Evolutionary conservation across 2,888 invertebrate genomes (phyloP), one percentile per base, ranked within the genome.

Genomic region (Hypena proboscidalis): DNA sequence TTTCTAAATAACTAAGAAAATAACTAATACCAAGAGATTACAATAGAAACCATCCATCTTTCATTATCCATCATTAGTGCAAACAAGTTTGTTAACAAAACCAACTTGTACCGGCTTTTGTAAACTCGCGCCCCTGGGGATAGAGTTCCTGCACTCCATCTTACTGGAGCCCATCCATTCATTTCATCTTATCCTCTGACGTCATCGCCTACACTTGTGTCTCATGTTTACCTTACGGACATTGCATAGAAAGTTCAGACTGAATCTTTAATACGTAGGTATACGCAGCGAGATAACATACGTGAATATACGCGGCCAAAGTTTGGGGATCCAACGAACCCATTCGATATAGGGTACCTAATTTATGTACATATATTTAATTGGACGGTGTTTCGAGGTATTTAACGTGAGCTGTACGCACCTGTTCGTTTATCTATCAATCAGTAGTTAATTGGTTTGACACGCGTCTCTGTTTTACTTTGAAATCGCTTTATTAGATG

Each of bases 121-220:
- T 70, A 53, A 74, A 64, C 70, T 67, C 47, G n/a, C n/a, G 59
- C 79, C 75, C 74, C 44, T 63, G 75, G 81, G 83, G 64, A 84
- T 83, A 75, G 75, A 77, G 75, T 83, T 83, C 70, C 77, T 67
- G 61, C 77, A 74, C 77, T 83, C 80, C 74, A 81, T 82, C 82
- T 82, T 77, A 77, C 65, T 69, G 61, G 55, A 65, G 63, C 57
- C 74, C 70, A 79, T 77, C 80, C 76, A 77, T 81, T 86, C 77
- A 80, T 80, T 80, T 80, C 77, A 73, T 70, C 74, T 70, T 69
- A 66, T 74, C 77, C 78, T 75, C 80, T 81, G 84, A 69, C 74
- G 59, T 77, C 65, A 30, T 35, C 58, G 56, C 11, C 37, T 34
- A 25, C 39, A 48, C 44, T 49, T 42, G 32, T 50, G 55, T 35